phyloP scores from a whole-genome alignment of 2,888 invertebrate genomes.

The Dinocampus coccinellae region DNA sequence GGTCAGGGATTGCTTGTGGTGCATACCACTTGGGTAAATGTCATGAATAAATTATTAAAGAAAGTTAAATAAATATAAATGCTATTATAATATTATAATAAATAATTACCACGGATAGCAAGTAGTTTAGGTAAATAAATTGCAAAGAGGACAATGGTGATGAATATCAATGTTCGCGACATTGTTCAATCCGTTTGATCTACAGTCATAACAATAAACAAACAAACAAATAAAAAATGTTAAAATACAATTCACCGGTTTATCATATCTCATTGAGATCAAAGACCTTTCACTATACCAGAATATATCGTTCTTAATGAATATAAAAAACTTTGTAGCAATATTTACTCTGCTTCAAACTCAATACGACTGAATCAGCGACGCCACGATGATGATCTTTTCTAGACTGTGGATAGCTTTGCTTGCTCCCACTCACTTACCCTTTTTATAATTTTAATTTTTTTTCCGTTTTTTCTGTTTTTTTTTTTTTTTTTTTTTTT shows the following conservation, averaged over 20 bases:
- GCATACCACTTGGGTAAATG: too few relatives aligned
- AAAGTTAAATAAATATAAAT: too few relatives aligned
- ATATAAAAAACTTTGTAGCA: not conserved
- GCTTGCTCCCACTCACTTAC: not conserved
- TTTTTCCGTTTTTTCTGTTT: not conserved
- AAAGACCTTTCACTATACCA: not conserved
- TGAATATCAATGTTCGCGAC: not conserved
- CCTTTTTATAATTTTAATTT: not conserved
- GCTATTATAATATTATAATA: not conserved
- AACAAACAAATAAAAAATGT: not conserved
- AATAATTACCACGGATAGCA: not conserved
- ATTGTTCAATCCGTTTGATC: not conserved
- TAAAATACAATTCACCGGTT: not conserved
- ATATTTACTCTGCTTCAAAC: not conserved
- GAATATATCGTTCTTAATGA: not conserved
- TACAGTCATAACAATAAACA: not conserved
- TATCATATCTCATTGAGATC: not conserved
- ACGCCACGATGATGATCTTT: not conserved
- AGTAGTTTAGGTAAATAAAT: not conserved
- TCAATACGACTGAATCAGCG: not conserved
- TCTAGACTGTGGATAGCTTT: not conserved
- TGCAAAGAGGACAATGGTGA: not conserved
- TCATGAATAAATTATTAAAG: too few relatives aligned
- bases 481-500: not conserved
- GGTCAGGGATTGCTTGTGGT: not conserved